These are phyloP conservation scores for Cheilinus undulatus DNA, from an alignment of 2,113 vertebrate genomes.

Conservation along the genomic window DNA sequence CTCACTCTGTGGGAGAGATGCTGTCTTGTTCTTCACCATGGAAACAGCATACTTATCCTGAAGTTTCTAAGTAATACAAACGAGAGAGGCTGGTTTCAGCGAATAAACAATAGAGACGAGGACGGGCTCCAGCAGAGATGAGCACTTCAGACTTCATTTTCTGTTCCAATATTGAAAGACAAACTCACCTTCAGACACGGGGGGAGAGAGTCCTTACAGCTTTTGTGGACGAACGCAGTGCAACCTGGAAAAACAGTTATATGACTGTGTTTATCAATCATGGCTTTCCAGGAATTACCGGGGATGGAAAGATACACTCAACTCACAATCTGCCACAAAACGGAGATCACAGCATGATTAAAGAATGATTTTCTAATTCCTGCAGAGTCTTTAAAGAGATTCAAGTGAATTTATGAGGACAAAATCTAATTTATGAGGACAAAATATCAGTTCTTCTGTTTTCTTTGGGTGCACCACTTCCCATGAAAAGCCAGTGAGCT, in stretches of 20 bases:
- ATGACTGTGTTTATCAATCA: no score
- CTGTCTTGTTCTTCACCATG: slow-evolving; percentile 85
- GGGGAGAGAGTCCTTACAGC: slow-evolving; percentile 88
- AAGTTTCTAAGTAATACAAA: slow-evolving; percentile 83
- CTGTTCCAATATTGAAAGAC: not conserved
- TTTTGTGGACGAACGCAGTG: slow-evolving; percentile 87
- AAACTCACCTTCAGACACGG: slow-evolving; percentile 88
- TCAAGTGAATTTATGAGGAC: no score
- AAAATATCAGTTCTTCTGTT: no score
- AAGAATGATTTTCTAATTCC: no score
- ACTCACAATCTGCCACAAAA: no score
- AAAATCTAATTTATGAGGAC: no score
- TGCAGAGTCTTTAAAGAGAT: no score
- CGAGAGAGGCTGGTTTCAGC: slow-evolving; percentile 25
- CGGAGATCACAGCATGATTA: no score
- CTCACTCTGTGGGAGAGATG: slow-evolving; percentile 91
- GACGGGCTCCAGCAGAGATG: not conserved
- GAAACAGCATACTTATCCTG: slow-evolving; percentile 86
- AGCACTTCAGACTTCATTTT: not conserved
- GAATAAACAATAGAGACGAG: slow-evolving; percentile 8
- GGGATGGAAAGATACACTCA: no score
- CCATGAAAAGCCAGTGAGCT: no score
- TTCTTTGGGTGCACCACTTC: no score
- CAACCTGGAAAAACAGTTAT: slow-evolving; percentile 86
- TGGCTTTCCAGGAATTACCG: no score